Evolutionary conservation across 2,113 vertebrate genomes (phyloP).

Genomic region (Alosa alosa): DNA sequence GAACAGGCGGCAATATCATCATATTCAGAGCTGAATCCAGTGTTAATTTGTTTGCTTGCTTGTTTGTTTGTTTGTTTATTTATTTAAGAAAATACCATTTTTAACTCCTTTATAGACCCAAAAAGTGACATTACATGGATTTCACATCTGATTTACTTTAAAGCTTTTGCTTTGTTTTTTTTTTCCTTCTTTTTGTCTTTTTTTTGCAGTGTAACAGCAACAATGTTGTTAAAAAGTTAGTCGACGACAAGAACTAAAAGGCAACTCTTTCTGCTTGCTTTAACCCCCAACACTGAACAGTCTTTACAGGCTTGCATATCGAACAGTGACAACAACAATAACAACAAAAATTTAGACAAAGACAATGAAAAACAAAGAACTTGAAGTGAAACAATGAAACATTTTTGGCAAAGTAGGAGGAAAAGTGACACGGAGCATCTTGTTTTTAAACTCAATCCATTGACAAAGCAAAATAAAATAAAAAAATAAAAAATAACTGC

Average conservation of each 20-base stretch:
- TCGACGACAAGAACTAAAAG: constrained; percentile 62
- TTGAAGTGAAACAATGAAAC: constrained; percentile 36
- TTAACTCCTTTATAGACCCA: constrained; percentile 70
- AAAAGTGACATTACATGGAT: constrained; percentile 65
- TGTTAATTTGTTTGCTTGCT: constrained; percentile 56
- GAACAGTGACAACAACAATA: constrained; percentile 27
- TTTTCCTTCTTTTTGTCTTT: background rate
- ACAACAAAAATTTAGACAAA: constrained; percentile 57
- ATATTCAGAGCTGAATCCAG: constrained; percentile 73
- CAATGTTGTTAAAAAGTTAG: constrained; percentile 65
- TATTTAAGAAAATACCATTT: constrained; percentile 71
- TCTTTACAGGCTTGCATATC: constrained; percentile 71
- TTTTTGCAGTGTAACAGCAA: constrained; percentile 74
- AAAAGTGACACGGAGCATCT: constrained; percentile 75
- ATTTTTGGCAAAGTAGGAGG: constrained; percentile 78
- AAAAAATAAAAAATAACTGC: constrained; percentile 49
- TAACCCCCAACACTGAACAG: constrained; percentile 66
- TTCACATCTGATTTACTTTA: constrained; percentile 74
- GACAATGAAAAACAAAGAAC: constrained; percentile 55
- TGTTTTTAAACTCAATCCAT: constrained; percentile 36
- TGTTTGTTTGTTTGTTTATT: background rate
- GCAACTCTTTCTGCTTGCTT: constrained; percentile 65
- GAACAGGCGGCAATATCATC: constrained; percentile 37
- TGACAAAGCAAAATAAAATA: constrained; percentile 43
- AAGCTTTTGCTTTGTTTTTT: constrained; percentile 70